phyloP scores from a whole-genome alignment of 2,888 invertebrate species.

The Drosophila rubida region DNA sequence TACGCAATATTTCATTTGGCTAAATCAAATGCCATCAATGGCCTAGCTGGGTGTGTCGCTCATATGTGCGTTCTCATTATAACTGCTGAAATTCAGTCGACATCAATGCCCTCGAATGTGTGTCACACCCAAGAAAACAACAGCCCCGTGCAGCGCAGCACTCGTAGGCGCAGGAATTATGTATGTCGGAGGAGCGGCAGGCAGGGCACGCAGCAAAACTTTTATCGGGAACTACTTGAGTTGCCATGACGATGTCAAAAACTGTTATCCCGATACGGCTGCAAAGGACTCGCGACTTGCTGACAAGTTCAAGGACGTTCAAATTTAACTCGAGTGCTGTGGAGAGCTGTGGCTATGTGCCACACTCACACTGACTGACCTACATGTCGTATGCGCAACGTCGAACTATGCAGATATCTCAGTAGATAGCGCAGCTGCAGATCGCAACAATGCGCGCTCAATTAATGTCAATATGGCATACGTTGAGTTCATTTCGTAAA shows the following conservation, averaged over 20 bases:
- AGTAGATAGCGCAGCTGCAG: too few relatives aligned
- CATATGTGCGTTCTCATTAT: conserved; percentile 31
- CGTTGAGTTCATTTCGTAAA: conserved; percentile 22
- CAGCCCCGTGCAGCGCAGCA: conserved; percentile 30
- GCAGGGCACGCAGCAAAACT: conserved; percentile 52
- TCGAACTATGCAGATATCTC: background rate
- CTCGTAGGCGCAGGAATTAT: conserved; percentile 28
- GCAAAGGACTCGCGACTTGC: conserved; percentile 42
- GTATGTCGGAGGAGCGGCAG: conserved; percentile 16
- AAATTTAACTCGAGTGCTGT: conserved; percentile 12
- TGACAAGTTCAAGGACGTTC: conserved; percentile 82
- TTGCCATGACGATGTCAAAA: conserved; percentile 65
- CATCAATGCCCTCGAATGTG: conserved; percentile 55
- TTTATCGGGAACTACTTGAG: conserved; percentile 46
- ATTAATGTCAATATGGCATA: conserved; percentile 28
- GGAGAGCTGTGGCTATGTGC: background rate
- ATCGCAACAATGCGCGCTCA: conserved; percentile 27
- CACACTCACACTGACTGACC: conserved; percentile 54
- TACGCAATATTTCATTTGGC: conserved; percentile 29
- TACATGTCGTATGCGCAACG: conserved; percentile 52
- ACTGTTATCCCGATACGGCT: conserved; percentile 68
- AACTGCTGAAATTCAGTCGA: conserved; percentile 41
- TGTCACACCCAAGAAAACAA: conserved; percentile 68
- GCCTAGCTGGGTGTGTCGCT: conserved; percentile 40
- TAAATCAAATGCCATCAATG: conserved; percentile 42